Evolutionary conservation across 2,797 vertebrate species (phyloP), one percentile per base, ranked within the genome.

Genomic region (Miichthys miiuy): DNA sequence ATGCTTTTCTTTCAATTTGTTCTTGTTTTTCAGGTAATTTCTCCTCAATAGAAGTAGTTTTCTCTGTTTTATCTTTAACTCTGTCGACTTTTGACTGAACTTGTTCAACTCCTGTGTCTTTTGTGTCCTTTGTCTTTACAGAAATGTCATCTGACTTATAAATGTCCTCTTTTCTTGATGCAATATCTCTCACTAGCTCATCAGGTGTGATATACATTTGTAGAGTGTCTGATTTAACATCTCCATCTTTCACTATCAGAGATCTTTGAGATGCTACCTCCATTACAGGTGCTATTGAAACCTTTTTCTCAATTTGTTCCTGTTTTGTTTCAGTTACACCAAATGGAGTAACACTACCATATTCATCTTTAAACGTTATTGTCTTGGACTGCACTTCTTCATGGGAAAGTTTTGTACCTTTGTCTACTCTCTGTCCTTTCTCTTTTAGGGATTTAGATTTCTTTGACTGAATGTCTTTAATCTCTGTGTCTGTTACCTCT

Each of bases 251-350:
- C 2, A 77, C 34, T 5, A 74, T 54, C 6, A 46, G 14, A 27
- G 44, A 66, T 50, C 30, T 71, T 58, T 84, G 42, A 41, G 76
- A 66, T 16, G 54, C 50, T 14, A 80, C 20, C 21, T 86, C 74
- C 85, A 84, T 88, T 50, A 75, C 68, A 25, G 80, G 57, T 5
- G 81, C 73, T 1, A 74, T 10, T 47, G 77, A 81, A 48, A 27
- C 1, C 0, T n/a, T 85, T 42, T 9, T 77, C n/a, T 83, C 6
- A 0, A 56, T 12, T 46, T 55, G 54, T 64, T 82, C 66, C 13
- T 25, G 34, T 73, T 67, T 57, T 25, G 42, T 52, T 78, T 80
- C 51, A 11, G 25, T 23, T 11, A 11, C 27, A 41, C 81, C 57
- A 54, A 69, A 18, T 5, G 70, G 65, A 75, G 58, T 23, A 51